Base-by-base conservation (phyloP, 2,113 vertebrate genomes). In the Lonchura striata region DNA sequence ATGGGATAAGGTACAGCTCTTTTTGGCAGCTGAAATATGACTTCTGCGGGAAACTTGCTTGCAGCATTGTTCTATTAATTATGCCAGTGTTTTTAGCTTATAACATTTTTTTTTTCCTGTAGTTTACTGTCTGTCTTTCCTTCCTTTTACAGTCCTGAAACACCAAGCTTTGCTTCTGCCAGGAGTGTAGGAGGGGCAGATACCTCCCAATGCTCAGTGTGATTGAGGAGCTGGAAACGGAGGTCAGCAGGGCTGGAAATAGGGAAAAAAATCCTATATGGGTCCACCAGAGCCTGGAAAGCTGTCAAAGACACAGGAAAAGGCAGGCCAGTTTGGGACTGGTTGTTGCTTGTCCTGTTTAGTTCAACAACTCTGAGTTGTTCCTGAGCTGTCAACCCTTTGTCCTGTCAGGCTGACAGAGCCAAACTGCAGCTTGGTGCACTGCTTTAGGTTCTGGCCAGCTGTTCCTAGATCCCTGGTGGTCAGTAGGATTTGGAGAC, bases 31-130 rank as follows among this genome's bases (percentile, higher is more conserved):
- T 2, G 1, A 20, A 69, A 21, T 41, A 33, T 8, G 17, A 77
- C n/a, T 91, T 78, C 49, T 84, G n/a, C 81, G 65, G 90, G 68
- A 68, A 86, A 21, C 60, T 44, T 64, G 27, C 72, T 63, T 90
- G 75, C 56, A 86, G 63, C 47, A 66, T 91, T 95, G 47, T 92
- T 94, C 85, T 93, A 17, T 90, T 80, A 47, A 23, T 94, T 83
- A 74, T 59, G 21, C 70, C 79, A 75, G 6, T 46, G 57, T 31
- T 71, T 93, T 93, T 74, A 69, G 28, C 72, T 84, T 83, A 28
- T 18, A 91, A 63, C 7, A 4, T 57, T 16, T 15, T 47, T 70
- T n/a, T n/a, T 27, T 37, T 9, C 1, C 16, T 68, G 12, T 31
- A 41, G 18, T 74, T 95, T 80, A 42, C 64, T 74, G 52, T 78